These are phyloP conservation scores for Xylophagus ater DNA, from an alignment of 2,888 invertebrate species.

Conservation along the genomic window DNA sequence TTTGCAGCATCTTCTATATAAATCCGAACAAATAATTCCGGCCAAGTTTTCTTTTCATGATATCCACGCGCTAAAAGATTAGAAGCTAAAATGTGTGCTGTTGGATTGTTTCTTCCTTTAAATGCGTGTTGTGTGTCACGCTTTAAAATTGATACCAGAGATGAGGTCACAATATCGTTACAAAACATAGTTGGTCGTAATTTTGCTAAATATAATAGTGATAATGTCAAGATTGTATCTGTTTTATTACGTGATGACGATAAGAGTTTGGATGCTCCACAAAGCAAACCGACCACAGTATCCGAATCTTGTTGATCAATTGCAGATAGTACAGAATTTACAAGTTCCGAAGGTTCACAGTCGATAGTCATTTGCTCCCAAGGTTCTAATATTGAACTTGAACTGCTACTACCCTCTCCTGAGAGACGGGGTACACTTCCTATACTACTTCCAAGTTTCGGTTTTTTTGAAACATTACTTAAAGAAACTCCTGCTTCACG, in stretches of 20 bases:
- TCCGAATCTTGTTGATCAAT: slow-evolving; percentile 70
- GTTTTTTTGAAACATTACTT: slow-evolving; percentile 49
- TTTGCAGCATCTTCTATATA: slow-evolving; percentile 92
- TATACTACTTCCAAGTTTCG: slow-evolving; percentile 42
- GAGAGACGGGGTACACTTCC: slow-evolving; percentile 20
- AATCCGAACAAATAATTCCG: slow-evolving; percentile 81
- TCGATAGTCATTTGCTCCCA: slow-evolving; percentile 69
- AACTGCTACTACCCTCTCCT: slow-evolving; percentile 21
- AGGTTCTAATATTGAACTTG: slow-evolving; percentile 40
- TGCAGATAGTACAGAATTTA: slow-evolving; percentile 62
- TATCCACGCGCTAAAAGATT: slow-evolving; percentile 76
- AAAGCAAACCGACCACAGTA: slow-evolving; percentile 67
- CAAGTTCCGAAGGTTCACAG: slow-evolving; percentile 67
- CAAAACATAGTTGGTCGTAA: slow-evolving; percentile 64
- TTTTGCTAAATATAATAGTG: slow-evolving; percentile 70
- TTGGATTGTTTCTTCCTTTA: slow-evolving; percentile 69
- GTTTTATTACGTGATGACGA: slow-evolving; percentile 72
- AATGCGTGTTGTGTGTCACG: slow-evolving; percentile 58
- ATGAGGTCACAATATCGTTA: slow-evolving; percentile 63
- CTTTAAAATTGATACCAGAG: slow-evolving; percentile 69
- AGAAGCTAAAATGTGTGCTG: slow-evolving; percentile 70
- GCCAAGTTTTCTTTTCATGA: slow-evolving; percentile 77
- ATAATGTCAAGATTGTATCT: slow-evolving; percentile 57
- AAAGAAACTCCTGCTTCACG: slow-evolving; percentile 49
- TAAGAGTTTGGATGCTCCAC: slow-evolving; percentile 75